Evolutionary conservation across 2,888 invertebrate species (phyloP).

Genomic region (Drosophila setosimentum): DNA sequence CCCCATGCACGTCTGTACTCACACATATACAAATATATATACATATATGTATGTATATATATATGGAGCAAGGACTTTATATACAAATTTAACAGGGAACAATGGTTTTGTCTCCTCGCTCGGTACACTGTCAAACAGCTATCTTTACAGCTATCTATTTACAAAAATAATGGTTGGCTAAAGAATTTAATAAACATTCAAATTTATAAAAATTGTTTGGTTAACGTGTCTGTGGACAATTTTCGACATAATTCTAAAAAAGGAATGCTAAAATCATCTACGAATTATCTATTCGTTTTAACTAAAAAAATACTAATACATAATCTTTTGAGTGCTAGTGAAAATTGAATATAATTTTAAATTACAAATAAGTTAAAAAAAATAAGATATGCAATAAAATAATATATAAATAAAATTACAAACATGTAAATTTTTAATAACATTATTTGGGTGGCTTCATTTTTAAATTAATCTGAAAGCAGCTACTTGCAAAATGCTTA

Average conservation of each 20-base stretch:
- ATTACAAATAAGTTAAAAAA: neutral
- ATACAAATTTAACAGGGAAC: conserved; percentile 5
- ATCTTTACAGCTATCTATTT: too few relatives aligned
- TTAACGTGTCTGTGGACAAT: neutral
- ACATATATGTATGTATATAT: neutral
- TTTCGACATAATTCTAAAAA: neutral
- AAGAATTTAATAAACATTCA: too few relatives aligned
- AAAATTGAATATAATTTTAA: neutral
- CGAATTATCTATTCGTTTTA: too few relatives aligned
- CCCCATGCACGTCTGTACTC: conserved; percentile 9
- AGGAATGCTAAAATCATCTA: too few relatives aligned
- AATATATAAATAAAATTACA: neutral
- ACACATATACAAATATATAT: neutral
- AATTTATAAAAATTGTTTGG: too few relatives aligned
- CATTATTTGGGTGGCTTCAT: neutral
- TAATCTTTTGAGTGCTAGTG: neutral
- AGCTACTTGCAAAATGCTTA: neutral
- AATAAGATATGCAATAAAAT: neutral
- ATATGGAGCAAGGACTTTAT: neutral
- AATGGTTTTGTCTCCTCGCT: conserved; percentile 4
- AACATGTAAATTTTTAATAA: neutral
- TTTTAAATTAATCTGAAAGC: neutral
- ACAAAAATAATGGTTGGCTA: too few relatives aligned
- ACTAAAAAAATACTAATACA: neutral
- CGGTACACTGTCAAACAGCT: conserved; percentile 2